phyloP scores from a whole-genome alignment of 2,888 invertebrate genomes.

The Limnephilus rhombicus region DNA sequence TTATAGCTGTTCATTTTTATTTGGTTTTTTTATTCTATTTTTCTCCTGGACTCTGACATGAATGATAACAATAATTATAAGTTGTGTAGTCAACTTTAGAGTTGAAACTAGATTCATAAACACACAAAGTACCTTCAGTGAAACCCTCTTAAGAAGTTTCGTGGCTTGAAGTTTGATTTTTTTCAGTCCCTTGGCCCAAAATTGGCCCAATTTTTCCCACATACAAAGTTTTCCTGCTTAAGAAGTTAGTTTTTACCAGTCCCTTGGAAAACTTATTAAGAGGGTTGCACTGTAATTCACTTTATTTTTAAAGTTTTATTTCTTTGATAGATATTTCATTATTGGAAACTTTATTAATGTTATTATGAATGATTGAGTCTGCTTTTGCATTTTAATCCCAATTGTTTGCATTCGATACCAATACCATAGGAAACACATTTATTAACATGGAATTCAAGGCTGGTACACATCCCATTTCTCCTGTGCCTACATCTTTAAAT shows the following conservation, averaged over 20 bases:
- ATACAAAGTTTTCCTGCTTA: no score
- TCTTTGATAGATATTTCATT: not conserved
- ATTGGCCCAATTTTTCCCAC: no score
- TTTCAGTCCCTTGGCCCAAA: no score
- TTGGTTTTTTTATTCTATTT: slow-evolving; percentile 56
- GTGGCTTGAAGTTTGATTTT: no score
- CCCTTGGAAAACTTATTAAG: no score
- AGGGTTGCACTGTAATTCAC: no score
- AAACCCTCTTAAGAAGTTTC: no score
- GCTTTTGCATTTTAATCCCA: not conserved
- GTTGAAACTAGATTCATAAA: not conserved
- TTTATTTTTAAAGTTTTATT: not conserved
- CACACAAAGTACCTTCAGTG: not conserved
- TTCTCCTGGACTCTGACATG: slow-evolving; percentile 9
- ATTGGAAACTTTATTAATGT: not conserved
- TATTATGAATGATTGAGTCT: not conserved
- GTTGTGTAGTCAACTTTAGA: not conserved
- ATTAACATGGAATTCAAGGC: not conserved
- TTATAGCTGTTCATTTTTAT: slow-evolving; percentile 62
- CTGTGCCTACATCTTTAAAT: not conserved
- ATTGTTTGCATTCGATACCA: not conserved
- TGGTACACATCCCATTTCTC: not conserved
- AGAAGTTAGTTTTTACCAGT: no score
- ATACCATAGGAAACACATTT: not conserved
- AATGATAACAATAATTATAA: not conserved